A percentile compares a stretch with the other conserved stretches of the same genome.
These are phyloP conservation scores for Cyprinodon brontotheroides DNA, from an alignment of 2,113 vertebrate genomes.

Conservation along the genomic window DNA sequence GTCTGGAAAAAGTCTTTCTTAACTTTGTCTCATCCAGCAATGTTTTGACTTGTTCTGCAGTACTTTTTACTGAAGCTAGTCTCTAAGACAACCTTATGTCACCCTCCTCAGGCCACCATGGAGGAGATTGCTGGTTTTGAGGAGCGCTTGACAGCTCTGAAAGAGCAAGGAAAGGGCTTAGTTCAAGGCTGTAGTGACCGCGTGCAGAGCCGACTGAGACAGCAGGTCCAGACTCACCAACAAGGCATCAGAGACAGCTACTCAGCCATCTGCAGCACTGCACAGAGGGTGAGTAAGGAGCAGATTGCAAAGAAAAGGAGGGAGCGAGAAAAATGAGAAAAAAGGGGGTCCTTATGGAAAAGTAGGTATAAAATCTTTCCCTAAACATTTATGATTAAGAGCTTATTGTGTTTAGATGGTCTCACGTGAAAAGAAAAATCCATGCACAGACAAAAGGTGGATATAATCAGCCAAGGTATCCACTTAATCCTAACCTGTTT, in stretches of 20 bases:
- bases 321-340: slow-evolving; percentile 6
- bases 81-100: slow-evolving; percentile 31
- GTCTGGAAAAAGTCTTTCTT: slow-evolving; percentile 17
- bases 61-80: slow-evolving; percentile 19
- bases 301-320: slow-evolving; percentile 18
- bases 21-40: slow-evolving; percentile 17
- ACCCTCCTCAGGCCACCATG: slow-evolving; percentile 89
- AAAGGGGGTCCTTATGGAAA: slow-evolving; percentile 2
- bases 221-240: slow-evolving; percentile 88
- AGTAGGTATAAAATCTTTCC: slow-evolving; percentile 21
- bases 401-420: background rate
- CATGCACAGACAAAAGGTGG: slow-evolving; percentile 25
- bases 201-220: slow-evolving; percentile 88
- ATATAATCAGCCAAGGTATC: slow-evolving; percentile 51
- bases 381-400: slow-evolving; percentile 8
- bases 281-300: slow-evolving; percentile 88
- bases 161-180: slow-evolving; percentile 85
- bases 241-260: slow-evolving; percentile 96
- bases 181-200: slow-evolving; percentile 87
- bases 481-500: slow-evolving; percentile 67
- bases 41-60: slow-evolving; percentile 10
- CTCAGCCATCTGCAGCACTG: slow-evolving; percentile 95
- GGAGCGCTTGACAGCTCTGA: slow-evolving; percentile 87
- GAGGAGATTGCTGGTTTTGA: slow-evolving; percentile 97
- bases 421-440: background rate